Percentiles rank a stretch among this genome's conserved stretches.
phyloP scores from a whole-genome alignment of 2,888 invertebrate genomes.

The Furcula furcula region DNA sequence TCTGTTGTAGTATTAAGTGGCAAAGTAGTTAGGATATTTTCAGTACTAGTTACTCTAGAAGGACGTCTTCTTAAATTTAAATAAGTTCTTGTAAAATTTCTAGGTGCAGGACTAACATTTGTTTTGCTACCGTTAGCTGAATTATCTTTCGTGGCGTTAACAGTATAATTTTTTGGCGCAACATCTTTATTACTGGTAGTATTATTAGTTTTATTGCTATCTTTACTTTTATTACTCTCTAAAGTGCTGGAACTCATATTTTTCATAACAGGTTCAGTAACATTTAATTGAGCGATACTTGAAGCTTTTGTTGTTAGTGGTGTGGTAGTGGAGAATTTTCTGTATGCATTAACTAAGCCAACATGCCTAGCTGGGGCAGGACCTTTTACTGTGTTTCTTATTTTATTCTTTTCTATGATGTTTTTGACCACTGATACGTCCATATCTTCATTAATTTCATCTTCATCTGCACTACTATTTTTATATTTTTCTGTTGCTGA shows the following conservation, averaged over 20 bases:
- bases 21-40: slow-evolving; percentile 38
- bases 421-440: slow-evolving; percentile 83
- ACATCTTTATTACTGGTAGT: slow-evolving; percentile 30
- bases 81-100: slow-evolving; percentile 65
- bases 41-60: slow-evolving; percentile 57
- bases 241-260: slow-evolving; percentile 42
- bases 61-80: slow-evolving; percentile 62
- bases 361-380: slow-evolving; percentile 73
- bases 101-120: slow-evolving; percentile 41
- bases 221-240: slow-evolving; percentile 47
- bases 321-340: slow-evolving; percentile 60
- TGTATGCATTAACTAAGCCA: slow-evolving; percentile 72
- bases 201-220: slow-evolving; percentile 35
- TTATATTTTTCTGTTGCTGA: slow-evolving; percentile 75
- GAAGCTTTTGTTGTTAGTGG: slow-evolving; percentile 52
- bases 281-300: slow-evolving; percentile 52
- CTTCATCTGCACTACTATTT: slow-evolving; percentile 76
- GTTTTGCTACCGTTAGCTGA: slow-evolving; percentile 29
- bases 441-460: slow-evolving; percentile 81
- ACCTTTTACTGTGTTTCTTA: slow-evolving; percentile 75
- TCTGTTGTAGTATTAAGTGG: slow-evolving; percentile 62
- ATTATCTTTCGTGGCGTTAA: slow-evolving; percentile 36
- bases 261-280: slow-evolving; percentile 51
- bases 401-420: slow-evolving; percentile 77
- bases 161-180: slow-evolving; percentile 28